Evolutionary conservation across 2,113 vertebrate genomes (phyloP), one percentile per base, ranked within the genome.

Genomic region (Pterocles orientalis): DNA sequence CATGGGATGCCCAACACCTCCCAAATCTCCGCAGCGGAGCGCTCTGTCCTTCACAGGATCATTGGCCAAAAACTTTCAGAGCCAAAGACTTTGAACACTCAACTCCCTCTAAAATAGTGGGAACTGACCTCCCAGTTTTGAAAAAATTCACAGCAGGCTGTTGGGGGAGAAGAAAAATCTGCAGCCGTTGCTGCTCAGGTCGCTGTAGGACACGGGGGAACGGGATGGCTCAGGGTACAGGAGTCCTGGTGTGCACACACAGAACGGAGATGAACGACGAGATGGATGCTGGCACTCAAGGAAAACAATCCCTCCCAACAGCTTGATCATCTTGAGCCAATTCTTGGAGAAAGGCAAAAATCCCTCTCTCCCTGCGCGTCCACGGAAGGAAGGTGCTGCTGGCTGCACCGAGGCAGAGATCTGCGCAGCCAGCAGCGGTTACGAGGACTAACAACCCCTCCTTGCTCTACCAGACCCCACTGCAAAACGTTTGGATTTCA

Each of bases 141-240:
- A 75, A 57, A 79, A 77, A 71, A 62, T 70, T 88, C 86, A 73
- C 56, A 93, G 88, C 86, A 84, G 64, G 76, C 39, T 86, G 34
- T 43, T 53, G 53, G 62, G 60, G 43, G 68, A 69, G 41, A 71
- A 81, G 26, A 12, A 34, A 65, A 79, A 88, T 18, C 39, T 0
- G 10, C 82, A 91, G 92, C 73, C 31, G 79, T 39, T 61, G 75
- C 73, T 95, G 91, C 89, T 61, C 28, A 73, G 50, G 41, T 66
- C 2, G 0, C 58, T 60, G 60, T 3, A 86, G 90, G 90, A 80
- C 80, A 70, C 9, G 3, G 78, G 76, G 84, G 81, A 87, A 57
- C 2, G 14, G 72, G 56, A 76, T 72, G 95, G 95, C 92, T 96
- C 86, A 94, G 80, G 72, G 77, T 79, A 34, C 56, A 61, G 80